Evolutionary conservation across 2,888 invertebrate species (phyloP).

Genomic region (Drosophila mulleri): DNA sequence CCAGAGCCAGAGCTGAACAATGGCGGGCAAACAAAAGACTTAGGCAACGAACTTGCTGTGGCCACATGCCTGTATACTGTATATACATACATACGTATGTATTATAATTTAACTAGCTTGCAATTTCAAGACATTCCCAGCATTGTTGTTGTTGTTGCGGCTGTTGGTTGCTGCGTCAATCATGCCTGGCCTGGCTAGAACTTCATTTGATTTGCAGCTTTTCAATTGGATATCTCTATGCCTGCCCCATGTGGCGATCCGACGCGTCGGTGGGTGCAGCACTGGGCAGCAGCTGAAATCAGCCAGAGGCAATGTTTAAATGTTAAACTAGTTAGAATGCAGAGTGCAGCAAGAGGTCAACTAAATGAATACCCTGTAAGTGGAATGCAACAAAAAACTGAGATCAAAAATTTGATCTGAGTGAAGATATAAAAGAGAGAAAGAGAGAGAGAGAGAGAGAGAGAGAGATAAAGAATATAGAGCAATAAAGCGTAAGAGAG

Average conservation of each 20-base stretch:
- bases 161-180: slow-evolving; percentile 50
- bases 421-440: not conserved
- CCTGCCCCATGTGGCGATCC: slow-evolving; percentile 47
- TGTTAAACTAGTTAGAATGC: slow-evolving; percentile 39
- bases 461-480: not conserved
- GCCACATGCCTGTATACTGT: slow-evolving; percentile 29
- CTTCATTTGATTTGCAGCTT: slow-evolving; percentile 51
- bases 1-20: slow-evolving; percentile 29
- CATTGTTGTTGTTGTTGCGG: slow-evolving; percentile 56
- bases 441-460: not conserved
- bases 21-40: slow-evolving; percentile 70
- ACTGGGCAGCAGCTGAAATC: slow-evolving; percentile 30
- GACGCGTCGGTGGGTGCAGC: slow-evolving; percentile 50
- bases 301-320: slow-evolving; percentile 33
- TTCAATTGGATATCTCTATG: slow-evolving; percentile 42
- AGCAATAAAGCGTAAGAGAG: no score
- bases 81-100: slow-evolving; percentile 24
- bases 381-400: no score
- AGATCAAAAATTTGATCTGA: no score
- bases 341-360: rapidly evolving
- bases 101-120: slow-evolving; percentile 68
- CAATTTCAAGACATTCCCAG: slow-evolving; percentile 74
- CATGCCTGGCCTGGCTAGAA: slow-evolving; percentile 52
- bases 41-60: slow-evolving; percentile 66
- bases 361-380: slow-evolving; percentile 18